Evolutionary conservation across 2,888 invertebrate species (phyloP), one percentile per base, ranked within the genome.

Genomic region (Plagodis pulveraria): DNA sequence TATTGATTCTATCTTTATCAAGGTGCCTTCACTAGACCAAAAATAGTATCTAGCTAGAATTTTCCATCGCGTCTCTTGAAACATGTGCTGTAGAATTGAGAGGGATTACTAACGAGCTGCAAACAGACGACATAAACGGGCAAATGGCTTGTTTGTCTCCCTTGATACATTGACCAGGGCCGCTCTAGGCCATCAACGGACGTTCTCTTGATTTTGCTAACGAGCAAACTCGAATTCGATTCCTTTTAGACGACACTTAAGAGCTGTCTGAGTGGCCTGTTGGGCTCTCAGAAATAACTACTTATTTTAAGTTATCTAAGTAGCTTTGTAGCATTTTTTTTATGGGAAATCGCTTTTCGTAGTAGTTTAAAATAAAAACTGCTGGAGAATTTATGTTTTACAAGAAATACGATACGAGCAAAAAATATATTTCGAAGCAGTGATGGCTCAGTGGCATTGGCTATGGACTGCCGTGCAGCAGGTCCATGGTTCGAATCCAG

Each of bases 121-220:
- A 84, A 60, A 59, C 50, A 68, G 64, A 68, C 71, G 73, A 59
- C 48, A 59, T 52, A 74, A 73, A 74, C 73, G 74, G 71, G 71
- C 69, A 78, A 82, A 82, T 75, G 77, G 75, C 75, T 82, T 82
- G 79, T 84, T 82, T 83, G 76, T 68, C 66, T 72, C 71, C 62
- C 59, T 55, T 51, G 63, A 72, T 70, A 70, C 73, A 72, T 70
- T 63, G 69, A 55, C 67, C 50, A 63, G 63, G 66, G 65, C 59
- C 70, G 66, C 66, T 69, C 67, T 66, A 63, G 42, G 47, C 62
- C 67, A 65, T 67, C 58, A 58, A 65, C 55, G 58, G 47, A 50
- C 57, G 62, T 34, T 58, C 62, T 62, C 60, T 58, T 56, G 58
- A 60, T 51, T 58, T 63, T 52, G 41, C 61, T 74, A 72, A 76